phyloP scores from a whole-genome alignment of 1,140 invertebrate genomes.

The Brachionus asplanchnoidis region DNA sequence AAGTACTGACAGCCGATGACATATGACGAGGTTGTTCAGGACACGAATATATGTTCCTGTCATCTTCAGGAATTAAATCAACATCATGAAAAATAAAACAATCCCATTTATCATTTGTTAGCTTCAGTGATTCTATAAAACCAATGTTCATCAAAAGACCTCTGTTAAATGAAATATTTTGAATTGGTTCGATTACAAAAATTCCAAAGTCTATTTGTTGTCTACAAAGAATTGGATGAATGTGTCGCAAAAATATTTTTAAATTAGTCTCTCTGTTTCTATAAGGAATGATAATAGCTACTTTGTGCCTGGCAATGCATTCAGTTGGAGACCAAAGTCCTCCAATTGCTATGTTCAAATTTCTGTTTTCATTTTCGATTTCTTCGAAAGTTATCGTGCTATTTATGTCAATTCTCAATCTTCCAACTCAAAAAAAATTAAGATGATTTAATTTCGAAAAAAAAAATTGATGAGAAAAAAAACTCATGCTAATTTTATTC shows the following conservation, averaged over 20 bases:
- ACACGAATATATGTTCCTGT: constrained; percentile 83
- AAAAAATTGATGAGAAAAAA: neutral
- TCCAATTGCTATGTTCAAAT: neutral
- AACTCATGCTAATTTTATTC: too few species aligned
- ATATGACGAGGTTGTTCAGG: constrained; percentile 66
- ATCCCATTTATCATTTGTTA: constrained; percentile 65
- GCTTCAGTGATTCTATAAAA: constrained; percentile 74
- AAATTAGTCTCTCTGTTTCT: constrained; percentile 47
- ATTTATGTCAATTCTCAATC: neutral
- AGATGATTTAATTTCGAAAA: neutral
- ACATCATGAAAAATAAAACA: constrained; percentile 95
- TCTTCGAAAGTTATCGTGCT: neutral
- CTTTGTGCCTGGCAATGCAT: constrained; percentile 66
- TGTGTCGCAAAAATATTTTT: constrained; percentile 46
- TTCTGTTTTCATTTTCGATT: neutral
- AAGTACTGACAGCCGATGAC: constrained; percentile 85
- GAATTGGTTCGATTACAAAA: constrained; percentile 48
- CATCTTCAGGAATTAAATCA: constrained; percentile 84
- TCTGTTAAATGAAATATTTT: constrained; percentile 70
- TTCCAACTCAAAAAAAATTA: neutral
- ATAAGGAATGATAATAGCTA: constrained; percentile 44
- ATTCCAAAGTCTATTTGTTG: constrained; percentile 49
- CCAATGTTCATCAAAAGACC: constrained; percentile 91
- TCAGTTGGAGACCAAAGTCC: constrained; percentile 65
- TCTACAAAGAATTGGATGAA: constrained; percentile 47